These are phyloP conservation scores for Diorhabda carinulata DNA, from an alignment of 1,140 invertebrate species.

Conservation along the genomic window DNA sequence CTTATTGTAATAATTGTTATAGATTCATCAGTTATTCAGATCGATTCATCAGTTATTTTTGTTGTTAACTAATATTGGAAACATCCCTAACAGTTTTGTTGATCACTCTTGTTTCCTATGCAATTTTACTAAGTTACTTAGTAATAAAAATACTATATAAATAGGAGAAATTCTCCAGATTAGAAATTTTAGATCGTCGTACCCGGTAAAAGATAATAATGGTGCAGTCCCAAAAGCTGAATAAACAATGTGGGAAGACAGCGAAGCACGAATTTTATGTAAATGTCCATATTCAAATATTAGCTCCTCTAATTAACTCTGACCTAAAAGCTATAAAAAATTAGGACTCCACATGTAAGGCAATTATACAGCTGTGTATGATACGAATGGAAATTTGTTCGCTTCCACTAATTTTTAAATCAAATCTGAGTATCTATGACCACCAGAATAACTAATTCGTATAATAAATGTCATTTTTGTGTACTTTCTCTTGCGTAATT, in stretches of 20 bases:
- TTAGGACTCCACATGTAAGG: background rate
- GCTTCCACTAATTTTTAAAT: background rate
- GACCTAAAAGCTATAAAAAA: constrained; percentile 12
- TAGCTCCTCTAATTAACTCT: constrained; percentile 17
- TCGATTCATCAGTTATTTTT: too few species aligned
- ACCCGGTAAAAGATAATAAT: constrained; percentile 11
- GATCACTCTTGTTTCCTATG: too few species aligned
- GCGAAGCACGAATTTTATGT: constrained; percentile 20
- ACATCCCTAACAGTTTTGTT: too few species aligned
- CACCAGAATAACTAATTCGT: background rate
- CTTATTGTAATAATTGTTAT: too few species aligned
- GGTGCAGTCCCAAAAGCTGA: constrained; percentile 13
- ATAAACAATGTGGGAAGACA: constrained; percentile 15
- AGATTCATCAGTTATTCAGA: too few species aligned
- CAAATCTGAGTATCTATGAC: background rate
- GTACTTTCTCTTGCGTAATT: too few species aligned
- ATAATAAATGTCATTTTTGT: too few species aligned
- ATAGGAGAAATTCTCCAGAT: too few species aligned
- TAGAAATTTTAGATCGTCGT: too few species aligned
- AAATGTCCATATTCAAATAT: constrained; percentile 16
- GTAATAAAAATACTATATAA: too few species aligned
- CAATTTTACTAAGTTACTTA: too few species aligned
- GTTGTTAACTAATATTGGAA: too few species aligned
- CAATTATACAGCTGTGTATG: background rate
- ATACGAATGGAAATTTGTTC: background rate